These are phyloP conservation scores for Drosophila busckii DNA, from an alignment of 1,140 invertebrate genomes.

Conservation along the genomic window DNA sequence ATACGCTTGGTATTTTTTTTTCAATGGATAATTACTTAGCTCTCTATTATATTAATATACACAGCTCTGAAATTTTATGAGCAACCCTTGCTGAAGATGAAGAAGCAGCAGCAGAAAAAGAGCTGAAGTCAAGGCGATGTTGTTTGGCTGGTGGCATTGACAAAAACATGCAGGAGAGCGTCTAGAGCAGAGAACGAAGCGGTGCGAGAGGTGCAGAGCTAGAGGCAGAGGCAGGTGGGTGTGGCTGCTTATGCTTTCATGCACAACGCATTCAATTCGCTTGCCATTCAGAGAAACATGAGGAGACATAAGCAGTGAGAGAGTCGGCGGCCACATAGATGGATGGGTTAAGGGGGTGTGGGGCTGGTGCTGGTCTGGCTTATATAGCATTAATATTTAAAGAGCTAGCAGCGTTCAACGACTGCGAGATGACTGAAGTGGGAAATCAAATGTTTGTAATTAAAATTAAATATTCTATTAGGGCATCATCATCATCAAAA, in stretches of 20 bases:
- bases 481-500: constrained; percentile 76
- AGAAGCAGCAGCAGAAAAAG: neutral
- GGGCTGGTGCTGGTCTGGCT: too few relatives aligned
- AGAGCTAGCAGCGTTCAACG: neutral
- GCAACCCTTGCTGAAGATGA: too few relatives aligned
- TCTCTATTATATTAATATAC: too few relatives aligned
- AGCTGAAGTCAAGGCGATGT: constrained; percentile 10
- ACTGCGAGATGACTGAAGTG: constrained; percentile 57
- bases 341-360: neutral
- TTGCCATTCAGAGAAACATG: constrained; percentile 33
- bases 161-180: neutral
- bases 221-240: too few relatives aligned
- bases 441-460: constrained; percentile 78
- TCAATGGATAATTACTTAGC: too few relatives aligned
- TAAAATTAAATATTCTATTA: constrained; percentile 78
- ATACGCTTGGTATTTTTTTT: too few relatives aligned
- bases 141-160: constrained; percentile 6
- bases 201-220: too few relatives aligned
- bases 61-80: too few relatives aligned
- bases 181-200: too few relatives aligned
- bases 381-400: neutral
- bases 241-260: constrained; percentile 63
- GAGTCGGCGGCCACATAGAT: neutral
- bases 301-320: neutral
- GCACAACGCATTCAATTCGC: constrained; percentile 59